A percentile compares a stretch with the other conserved stretches of the same genome.
Conservation (phyloP, 2,113 vertebrate genomes). For the Pionites leucogaster region DNA sequence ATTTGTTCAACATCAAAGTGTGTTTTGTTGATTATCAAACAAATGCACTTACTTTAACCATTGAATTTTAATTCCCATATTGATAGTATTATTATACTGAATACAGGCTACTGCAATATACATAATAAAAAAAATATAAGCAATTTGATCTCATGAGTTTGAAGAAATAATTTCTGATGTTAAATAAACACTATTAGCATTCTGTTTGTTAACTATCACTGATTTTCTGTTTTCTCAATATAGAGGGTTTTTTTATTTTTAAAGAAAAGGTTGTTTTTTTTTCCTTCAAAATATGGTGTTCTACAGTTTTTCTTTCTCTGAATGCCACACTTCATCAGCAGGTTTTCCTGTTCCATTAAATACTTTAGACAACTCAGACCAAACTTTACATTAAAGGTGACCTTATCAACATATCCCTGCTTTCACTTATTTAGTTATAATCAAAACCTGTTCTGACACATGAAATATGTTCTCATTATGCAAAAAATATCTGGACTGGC, state of each 20-base stretch:
- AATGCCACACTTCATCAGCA: not conserved
- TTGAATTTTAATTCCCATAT: too few relatives aligned
- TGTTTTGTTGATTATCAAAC: too few relatives aligned
- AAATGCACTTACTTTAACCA: too few relatives aligned
- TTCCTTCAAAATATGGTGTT: not conserved
- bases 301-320: not conserved
- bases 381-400: slow-evolving; percentile 70
- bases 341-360: not conserved
- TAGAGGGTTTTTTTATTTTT: not conserved
- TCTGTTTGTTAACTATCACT: not conserved
- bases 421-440: slow-evolving; percentile 74
- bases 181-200: not conserved
- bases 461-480: slow-evolving; percentile 75
- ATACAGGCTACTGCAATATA: not conserved
- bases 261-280: not conserved
- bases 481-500: slow-evolving; percentile 53
- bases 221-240: not conserved
- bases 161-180: not conserved
- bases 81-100: not conserved
- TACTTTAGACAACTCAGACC: slow-evolving; percentile 35
- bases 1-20: too few relatives aligned
- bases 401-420: slow-evolving; percentile 58
- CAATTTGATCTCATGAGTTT: not conserved
- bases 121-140: not conserved
- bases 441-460: slow-evolving; percentile 68